A percentile compares a stretch with the other conserved stretches of the same genome.
Conservation (phyloP, 1,140 invertebrate species). For the Drosophila ironensis region DNA sequence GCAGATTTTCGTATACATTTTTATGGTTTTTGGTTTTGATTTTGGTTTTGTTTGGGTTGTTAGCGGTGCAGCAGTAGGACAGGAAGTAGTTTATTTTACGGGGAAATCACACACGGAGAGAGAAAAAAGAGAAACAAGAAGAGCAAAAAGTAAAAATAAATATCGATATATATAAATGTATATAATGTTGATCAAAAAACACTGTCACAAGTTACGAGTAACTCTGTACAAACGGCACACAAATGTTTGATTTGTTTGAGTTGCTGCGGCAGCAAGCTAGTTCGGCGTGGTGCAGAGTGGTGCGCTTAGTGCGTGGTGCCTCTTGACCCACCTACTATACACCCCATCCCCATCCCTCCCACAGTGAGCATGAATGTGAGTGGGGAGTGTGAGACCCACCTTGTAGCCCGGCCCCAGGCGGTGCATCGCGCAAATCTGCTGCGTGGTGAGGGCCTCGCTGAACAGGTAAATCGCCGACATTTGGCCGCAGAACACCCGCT, state of each 20-base stretch:
- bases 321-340: background rate
- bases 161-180: constrained; percentile 29
- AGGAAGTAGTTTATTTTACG: constrained; percentile 7
- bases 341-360: background rate
- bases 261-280: constrained; percentile 25
- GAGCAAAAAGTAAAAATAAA: constrained; percentile 43
- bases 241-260: background rate
- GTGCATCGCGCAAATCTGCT: constrained; percentile 98
- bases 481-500: constrained; percentile 99
- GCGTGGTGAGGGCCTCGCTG: constrained; percentile 96
- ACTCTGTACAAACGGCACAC: constrained; percentile 30
- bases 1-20: constrained; percentile 18
- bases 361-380: too few relatives aligned
- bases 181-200: constrained; percentile 19
- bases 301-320: constrained; percentile 2
- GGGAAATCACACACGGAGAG: constrained; percentile 15
- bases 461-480: constrained; percentile 99
- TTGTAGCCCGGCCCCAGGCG: constrained; percentile 97
- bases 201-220: constrained; percentile 19
- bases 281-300: constrained; percentile 35
- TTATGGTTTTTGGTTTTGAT: constrained; percentile 7
- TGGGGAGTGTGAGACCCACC: too few relatives aligned
- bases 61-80: constrained; percentile 32
- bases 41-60: constrained; percentile 6
- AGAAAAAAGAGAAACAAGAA: constrained; percentile 39